phyloP scores from a whole-genome alignment of 2,888 invertebrate genomes.

The Micropterix aruncella region DNA sequence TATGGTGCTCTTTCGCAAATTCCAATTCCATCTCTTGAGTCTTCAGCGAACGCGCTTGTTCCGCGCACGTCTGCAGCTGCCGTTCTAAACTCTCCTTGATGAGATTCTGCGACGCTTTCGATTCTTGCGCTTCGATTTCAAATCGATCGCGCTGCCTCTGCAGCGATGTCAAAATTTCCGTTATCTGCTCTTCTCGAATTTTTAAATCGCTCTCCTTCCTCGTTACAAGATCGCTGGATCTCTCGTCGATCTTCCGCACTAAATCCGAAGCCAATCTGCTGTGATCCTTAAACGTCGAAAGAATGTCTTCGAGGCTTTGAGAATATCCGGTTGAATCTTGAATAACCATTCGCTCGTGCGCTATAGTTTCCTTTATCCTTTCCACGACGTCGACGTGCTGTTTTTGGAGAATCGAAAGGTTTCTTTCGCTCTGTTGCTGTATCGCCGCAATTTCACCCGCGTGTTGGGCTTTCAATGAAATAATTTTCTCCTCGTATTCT shows the following conservation, averaged over 20 bases:
- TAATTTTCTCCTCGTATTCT: slow-evolving; percentile 35
- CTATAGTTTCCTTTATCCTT: slow-evolving; percentile 39
- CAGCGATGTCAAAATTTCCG: slow-evolving; percentile 40
- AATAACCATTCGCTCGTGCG: slow-evolving; percentile 34
- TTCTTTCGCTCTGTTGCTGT: slow-evolving; percentile 32
- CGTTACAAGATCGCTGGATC: slow-evolving; percentile 27
- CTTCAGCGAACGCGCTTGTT: background rate
- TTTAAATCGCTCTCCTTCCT: slow-evolving; percentile 34
- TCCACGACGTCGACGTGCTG: slow-evolving; percentile 40
- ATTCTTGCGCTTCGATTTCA: slow-evolving; percentile 39
- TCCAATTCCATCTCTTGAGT: background rate
- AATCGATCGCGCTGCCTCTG: slow-evolving; percentile 40
- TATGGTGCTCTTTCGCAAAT: background rate
- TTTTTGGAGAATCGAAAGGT: slow-evolving; percentile 28
- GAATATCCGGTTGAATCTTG: slow-evolving; percentile 35
- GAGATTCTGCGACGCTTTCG: slow-evolving; percentile 34
- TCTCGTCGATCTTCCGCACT: slow-evolving; percentile 29
- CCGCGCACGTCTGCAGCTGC: slow-evolving; percentile 33
- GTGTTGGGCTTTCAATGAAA: slow-evolving; percentile 30
- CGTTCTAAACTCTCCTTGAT: slow-evolving; percentile 42
- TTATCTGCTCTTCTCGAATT: slow-evolving; percentile 38
- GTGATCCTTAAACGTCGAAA: slow-evolving; percentile 32
- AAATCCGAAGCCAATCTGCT: slow-evolving; percentile 30
- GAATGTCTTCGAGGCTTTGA: slow-evolving; percentile 30
- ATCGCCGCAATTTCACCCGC: slow-evolving; percentile 27